Conservation (phyloP, 2,888 invertebrate species). For the Polydrusus cervinus region DNA sequence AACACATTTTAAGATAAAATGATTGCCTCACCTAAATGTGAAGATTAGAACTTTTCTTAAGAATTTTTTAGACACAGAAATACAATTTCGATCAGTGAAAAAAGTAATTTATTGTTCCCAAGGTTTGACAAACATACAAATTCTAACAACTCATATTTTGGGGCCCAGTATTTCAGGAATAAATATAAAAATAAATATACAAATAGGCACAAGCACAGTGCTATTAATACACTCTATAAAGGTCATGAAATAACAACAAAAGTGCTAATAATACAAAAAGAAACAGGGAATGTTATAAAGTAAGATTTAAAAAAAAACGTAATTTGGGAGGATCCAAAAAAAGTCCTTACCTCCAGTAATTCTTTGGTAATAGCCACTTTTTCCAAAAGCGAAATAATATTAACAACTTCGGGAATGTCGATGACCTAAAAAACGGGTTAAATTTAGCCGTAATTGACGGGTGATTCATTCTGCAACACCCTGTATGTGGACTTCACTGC, state of each 20-base stretch:
- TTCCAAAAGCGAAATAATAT: slow-evolving; percentile 94
- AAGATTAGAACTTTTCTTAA: not conserved
- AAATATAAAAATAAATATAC: slow-evolving; percentile 34
- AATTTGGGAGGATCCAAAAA: slow-evolving; percentile 11
- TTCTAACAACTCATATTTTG: slow-evolving; percentile 2
- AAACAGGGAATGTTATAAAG: slow-evolving; percentile 11
- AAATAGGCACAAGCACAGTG: slow-evolving; percentile 28
- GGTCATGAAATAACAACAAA: slow-evolving; percentile 25
- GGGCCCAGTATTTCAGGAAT: slow-evolving; percentile 14
- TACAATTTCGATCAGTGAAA: slow-evolving; percentile 5
- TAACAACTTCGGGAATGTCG: slow-evolving; percentile 94
- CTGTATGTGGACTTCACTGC: slow-evolving; percentile 58
- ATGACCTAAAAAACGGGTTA: slow-evolving; percentile 82
- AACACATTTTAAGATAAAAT: not conserved
- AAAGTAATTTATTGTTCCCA: slow-evolving; percentile 8
- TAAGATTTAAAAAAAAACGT: slow-evolving; percentile 13
- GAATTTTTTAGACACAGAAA: slow-evolving; percentile 7
- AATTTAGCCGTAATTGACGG: slow-evolving; percentile 49
- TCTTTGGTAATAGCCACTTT: slow-evolving; percentile 92
- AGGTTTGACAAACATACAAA: slow-evolving; percentile 26
- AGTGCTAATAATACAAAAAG: slow-evolving; percentile 3
- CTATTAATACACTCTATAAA: slow-evolving; percentile 38
- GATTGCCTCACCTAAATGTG: not conserved
- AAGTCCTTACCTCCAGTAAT: slow-evolving; percentile 84
- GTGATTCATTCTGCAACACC: slow-evolving; percentile 55